Evolutionary conservation across 2,113 vertebrate species (phyloP), one percentile per base, ranked within the genome.

Genomic region (Coptodon rendalli): DNA sequence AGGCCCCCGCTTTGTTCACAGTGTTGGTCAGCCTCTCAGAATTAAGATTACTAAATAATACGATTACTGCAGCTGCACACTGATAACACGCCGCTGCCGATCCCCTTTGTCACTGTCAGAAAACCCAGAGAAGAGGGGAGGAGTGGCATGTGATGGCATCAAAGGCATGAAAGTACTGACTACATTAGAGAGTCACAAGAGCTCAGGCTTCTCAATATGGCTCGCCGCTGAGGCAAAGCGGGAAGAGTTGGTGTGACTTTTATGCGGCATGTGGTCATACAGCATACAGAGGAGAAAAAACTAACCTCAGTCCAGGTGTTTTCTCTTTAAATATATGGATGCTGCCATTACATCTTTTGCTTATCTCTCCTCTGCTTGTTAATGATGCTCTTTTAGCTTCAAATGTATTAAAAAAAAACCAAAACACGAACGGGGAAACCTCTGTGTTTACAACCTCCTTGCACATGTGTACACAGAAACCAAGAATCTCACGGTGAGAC

Each of bases 11-110:
- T 94, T 93, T 95, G 94, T 95, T 93, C 92, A 88, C 85, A 86
- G 85, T 94, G 93, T 93, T 93, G 95, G 94, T 94, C 94, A 94
- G 94, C 91, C 91, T 78, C 87, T 93, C 92, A 92, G 93, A 94
- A 93, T 93, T 92, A 94, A 96, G 94, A 94, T 95, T 86, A 95
- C 94, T 93, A 95, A 96, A 95, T 96, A 96, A 95, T 95, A 93
- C 90, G 92, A 94, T 96, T 95, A 95, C 91, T 83, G 93, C 92
- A 88, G 94, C 92, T 89, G 95, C 92, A 90, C 90, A 50, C 82
- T 89, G 94, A 95, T 95, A 95, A 95, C 93, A 91, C 88, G 40
- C 90, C 80, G 86, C 91, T 86, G 89, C 94, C 82, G 87, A 91
- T 91, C 93, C 92, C 89, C 88, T 92, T 94, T 93, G 90, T 92